A percentile compares a stretch with the other conserved stretches of the same genome.
phyloP scores from a whole-genome alignment of 2,888 invertebrate genomes.

The Apodemia duryi region DNA sequence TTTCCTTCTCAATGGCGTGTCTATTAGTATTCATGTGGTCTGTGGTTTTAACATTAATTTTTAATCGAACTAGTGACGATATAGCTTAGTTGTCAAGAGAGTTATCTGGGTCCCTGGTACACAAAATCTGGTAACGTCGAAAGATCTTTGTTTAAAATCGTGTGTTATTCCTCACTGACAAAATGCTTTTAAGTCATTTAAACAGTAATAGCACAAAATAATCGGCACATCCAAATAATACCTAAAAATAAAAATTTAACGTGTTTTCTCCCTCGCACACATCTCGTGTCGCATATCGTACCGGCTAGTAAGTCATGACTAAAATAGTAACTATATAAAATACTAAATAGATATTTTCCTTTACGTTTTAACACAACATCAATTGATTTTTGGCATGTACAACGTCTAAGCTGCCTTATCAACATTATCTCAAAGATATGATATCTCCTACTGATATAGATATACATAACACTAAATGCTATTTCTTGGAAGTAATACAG shows the following conservation, averaged over 20 bases:
- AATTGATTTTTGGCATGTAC: slow-evolving; percentile 16
- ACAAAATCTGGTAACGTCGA: background rate
- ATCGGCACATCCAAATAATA: background rate
- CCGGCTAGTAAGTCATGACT: background rate
- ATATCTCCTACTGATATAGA: slow-evolving; percentile 27
- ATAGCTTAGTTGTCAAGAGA: background rate
- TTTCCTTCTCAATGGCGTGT: no score
- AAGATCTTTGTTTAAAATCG: no score
- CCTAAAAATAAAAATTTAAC: background rate
- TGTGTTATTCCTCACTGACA: no score
- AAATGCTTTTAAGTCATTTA: no score
- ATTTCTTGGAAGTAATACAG: slow-evolving; percentile 18
- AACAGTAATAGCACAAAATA: background rate
- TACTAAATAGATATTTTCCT: background rate
- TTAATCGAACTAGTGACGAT: no score
- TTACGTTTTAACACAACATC: slow-evolving; percentile 2
- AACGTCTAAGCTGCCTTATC: slow-evolving; percentile 20
- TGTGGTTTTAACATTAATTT: no score
- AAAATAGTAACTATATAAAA: background rate
- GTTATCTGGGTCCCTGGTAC: background rate
- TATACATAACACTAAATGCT: slow-evolving; percentile 17
- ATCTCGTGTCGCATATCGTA: background rate
- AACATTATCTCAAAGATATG: slow-evolving; percentile 29
- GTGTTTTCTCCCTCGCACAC: background rate
- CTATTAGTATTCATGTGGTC: no score